Evolutionary conservation across 2,888 invertebrate species (phyloP).

Genomic region (Epistrophe eligans): DNA sequence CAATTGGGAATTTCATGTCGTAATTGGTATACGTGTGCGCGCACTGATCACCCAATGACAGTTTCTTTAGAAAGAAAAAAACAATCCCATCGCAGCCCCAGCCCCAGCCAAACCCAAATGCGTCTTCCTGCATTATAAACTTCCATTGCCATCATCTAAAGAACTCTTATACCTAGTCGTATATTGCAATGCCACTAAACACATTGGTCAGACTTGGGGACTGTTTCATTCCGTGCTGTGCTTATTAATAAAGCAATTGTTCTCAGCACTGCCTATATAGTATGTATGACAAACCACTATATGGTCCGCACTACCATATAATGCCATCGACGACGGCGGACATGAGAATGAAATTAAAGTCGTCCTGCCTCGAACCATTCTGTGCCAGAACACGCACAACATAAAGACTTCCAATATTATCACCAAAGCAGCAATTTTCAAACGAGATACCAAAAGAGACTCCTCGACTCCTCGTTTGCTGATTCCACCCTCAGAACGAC

Average conservation of each 20-base stretch:
- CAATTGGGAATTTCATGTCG: conserved; percentile 68
- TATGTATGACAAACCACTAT: background rate
- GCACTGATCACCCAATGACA: conserved; percentile 64
- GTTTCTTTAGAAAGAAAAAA: conserved; percentile 33
- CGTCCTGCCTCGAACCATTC: conserved; percentile 45
- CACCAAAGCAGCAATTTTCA: conserved; percentile 47
- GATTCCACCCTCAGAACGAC: conserved; percentile 26
- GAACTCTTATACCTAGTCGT: background rate
- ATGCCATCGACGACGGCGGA: conserved; percentile 19
- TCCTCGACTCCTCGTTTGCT: conserved; percentile 6
- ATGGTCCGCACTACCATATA: background rate
- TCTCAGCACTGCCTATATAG: conserved; percentile 19
- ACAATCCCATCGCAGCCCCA: conserved; percentile 18
- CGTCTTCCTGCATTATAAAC: conserved; percentile 39
- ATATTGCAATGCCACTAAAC: conserved; percentile 48
- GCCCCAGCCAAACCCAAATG: conserved; percentile 14
- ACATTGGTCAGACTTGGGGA: conserved; percentile 31
- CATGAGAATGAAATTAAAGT: conserved; percentile 62
- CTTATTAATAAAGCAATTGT: conserved; percentile 75
- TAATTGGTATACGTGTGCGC: conserved; percentile 71
- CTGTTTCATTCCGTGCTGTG: conserved; percentile 54
- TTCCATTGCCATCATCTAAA: conserved; percentile 21
- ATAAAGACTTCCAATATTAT: conserved; percentile 68
- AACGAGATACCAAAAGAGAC: conserved; percentile 30
- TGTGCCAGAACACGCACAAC: conserved; percentile 57